Evolutionary conservation across 2,797 vertebrate genomes (phyloP).

Genomic region (Spea hammondii): DNA sequence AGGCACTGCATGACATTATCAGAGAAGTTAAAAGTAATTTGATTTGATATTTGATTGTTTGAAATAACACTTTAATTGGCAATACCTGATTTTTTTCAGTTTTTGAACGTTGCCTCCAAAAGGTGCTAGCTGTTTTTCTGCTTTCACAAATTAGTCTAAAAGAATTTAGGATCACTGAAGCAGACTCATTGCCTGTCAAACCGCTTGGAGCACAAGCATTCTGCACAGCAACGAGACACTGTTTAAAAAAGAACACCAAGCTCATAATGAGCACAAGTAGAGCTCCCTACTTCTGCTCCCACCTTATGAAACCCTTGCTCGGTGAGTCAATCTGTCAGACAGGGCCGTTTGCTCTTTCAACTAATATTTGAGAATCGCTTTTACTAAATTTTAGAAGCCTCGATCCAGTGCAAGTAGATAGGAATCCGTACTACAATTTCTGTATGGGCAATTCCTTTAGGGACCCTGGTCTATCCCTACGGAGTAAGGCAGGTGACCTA

Average conservation of each 20-base stretch:
- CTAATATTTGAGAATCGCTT: slow-evolving; percentile 81
- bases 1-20: slow-evolving; percentile 75
- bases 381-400: slow-evolving; percentile 78
- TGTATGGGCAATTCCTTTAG: slow-evolving; percentile 73
- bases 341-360: slow-evolving; percentile 76
- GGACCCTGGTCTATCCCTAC: slow-evolving; percentile 69
- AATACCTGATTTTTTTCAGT: slow-evolving; percentile 73
- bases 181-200: slow-evolving; percentile 73
- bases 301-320: slow-evolving; percentile 64
- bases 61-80: slow-evolving; percentile 74
- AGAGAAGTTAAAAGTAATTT: slow-evolving; percentile 74
- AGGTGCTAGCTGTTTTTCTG: slow-evolving; percentile 82
- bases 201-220: slow-evolving; percentile 61
- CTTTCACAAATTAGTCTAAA: slow-evolving; percentile 82
- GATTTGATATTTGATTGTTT: slow-evolving; percentile 78
- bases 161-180: slow-evolving; percentile 78
- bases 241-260: slow-evolving; percentile 55
- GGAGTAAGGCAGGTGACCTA: slow-evolving; percentile 80
- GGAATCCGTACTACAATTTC: slow-evolving; percentile 78
- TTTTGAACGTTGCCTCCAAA: slow-evolving; percentile 64
- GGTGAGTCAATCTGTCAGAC: slow-evolving; percentile 75
- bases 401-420: slow-evolving; percentile 73
- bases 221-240: slow-evolving; percentile 64
- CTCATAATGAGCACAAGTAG: slow-evolving; percentile 63
- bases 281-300: slow-evolving; percentile 60